phyloP scores from a whole-genome alignment of 1,140 invertebrate genomes.

The Diabrotica undecimpunctata region DNA sequence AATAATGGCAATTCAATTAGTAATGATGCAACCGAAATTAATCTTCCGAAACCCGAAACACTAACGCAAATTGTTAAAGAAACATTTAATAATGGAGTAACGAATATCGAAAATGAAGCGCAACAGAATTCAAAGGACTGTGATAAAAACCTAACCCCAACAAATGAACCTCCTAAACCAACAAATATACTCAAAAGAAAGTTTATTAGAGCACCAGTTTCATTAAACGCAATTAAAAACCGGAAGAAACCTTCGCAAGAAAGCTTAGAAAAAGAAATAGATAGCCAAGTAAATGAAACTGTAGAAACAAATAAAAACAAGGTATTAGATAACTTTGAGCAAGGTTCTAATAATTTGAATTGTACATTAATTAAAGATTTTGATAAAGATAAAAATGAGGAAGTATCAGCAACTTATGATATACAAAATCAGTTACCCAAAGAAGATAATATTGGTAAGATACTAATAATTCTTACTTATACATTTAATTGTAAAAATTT shows the following conservation, averaged over 20 bases:
- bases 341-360: no score
- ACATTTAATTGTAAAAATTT: no score
- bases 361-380: no score
- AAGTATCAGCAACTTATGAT: no score
- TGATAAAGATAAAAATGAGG: no score
- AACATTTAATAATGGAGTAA: constrained; percentile 13
- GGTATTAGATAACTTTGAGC: no score
- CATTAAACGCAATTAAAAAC: background rate
- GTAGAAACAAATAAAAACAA: background rate
- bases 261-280: constrained; percentile 2
- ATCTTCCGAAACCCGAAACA: background rate
- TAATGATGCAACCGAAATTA: background rate
- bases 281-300: constrained; percentile 9
- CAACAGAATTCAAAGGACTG: background rate
- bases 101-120: constrained; percentile 1
- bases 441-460: no score
- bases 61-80: constrained; percentile 12
- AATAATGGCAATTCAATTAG: constrained; percentile 8
- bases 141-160: background rate
- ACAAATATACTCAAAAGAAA: background rate
- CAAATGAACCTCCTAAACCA: background rate
- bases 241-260: constrained; percentile 10
- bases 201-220: constrained; percentile 6
- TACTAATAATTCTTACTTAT: no score
- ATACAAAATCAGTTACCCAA: no score